A percentile compares a stretch with the other conserved stretches of the same genome.
Conservation (phyloP, 2,113 vertebrate species). For the Amphiprion ocellaris region DNA sequence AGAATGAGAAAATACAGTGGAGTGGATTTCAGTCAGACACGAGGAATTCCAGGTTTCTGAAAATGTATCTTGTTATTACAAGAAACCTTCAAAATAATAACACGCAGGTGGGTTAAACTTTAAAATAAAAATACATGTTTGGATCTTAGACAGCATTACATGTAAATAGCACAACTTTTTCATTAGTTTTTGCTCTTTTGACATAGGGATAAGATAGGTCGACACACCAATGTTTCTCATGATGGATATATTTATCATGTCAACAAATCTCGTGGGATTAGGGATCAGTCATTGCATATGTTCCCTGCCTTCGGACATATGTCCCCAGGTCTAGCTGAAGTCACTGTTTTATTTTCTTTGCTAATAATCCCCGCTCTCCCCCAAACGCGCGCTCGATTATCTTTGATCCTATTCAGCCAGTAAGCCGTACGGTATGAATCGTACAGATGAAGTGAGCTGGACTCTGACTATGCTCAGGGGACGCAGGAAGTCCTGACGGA, state of each 20-base stretch:
- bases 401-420: constrained; percentile 36
- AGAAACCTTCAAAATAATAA: constrained; percentile 19
- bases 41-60: constrained; percentile 38
- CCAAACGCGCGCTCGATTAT: constrained; percentile 20
- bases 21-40: constrained; percentile 47
- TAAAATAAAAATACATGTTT: neutral
- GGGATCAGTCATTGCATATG: constrained; percentile 46
- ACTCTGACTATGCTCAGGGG: constrained; percentile 47
- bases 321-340: constrained; percentile 21
- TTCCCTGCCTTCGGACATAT: constrained; percentile 45
- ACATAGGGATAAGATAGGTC: constrained; percentile 3
- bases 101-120: neutral
- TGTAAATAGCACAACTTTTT: neutral
- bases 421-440: constrained; percentile 1
- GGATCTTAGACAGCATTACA: neutral
- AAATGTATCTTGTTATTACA: constrained; percentile 18
- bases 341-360: neutral
- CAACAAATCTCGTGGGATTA: constrained; percentile 22
- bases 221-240: constrained; percentile 25
- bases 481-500: constrained; percentile 47
- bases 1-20: constrained; percentile 32
- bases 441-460: constrained; percentile 62
- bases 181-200: constrained; percentile 1
- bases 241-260: constrained; percentile 21
- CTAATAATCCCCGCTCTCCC: neutral